Percentiles rank a stretch among this genome's conserved stretches.
These are phyloP conservation scores for Ascidia mentula DNA, from an alignment of 23 tunicate genomes.

Conservation along the genomic window DNA sequence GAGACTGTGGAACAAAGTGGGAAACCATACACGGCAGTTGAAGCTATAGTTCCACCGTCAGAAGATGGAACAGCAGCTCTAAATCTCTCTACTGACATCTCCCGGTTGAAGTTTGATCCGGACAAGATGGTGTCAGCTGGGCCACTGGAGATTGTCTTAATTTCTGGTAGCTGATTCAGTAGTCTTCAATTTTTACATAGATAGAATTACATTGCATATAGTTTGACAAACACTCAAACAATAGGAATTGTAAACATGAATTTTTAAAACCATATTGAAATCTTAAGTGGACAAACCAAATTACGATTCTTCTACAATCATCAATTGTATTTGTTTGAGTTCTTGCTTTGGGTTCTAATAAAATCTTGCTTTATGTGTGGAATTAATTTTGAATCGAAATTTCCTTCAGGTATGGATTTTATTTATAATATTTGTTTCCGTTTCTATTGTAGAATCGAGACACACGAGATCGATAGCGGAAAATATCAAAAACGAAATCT, in stretches of 20 bases:
- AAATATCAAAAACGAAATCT: neutral
- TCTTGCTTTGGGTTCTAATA: neutral
- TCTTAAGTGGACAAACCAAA: no score
- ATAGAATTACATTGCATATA: neutral
- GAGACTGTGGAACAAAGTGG: constrained; percentile 6
- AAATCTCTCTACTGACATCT: constrained; percentile 12
- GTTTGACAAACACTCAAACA: no score
- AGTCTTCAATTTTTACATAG: neutral
- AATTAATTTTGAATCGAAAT: no score
- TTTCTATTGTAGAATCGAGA: neutral
- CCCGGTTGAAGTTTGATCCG: constrained; percentile 15
- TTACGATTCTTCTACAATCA: no score
- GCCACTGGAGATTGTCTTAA: constrained; percentile 44
- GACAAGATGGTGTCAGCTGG: constrained; percentile 70
- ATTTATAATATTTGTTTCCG: neutral
- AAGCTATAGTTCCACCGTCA: constrained; percentile 25
- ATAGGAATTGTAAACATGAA: no score
- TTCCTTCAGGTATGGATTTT: no score
- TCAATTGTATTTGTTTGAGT: neutral
- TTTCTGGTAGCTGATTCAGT: neutral
- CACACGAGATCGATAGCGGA: neutral
- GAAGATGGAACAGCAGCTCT: constrained; percentile 13
- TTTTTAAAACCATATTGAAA: no score
- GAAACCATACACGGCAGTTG: constrained; percentile 40
- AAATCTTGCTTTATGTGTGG: no score